Conservation (phyloP, 2,888 invertebrate genomes). For the Gnatocerus cornutus region DNA sequence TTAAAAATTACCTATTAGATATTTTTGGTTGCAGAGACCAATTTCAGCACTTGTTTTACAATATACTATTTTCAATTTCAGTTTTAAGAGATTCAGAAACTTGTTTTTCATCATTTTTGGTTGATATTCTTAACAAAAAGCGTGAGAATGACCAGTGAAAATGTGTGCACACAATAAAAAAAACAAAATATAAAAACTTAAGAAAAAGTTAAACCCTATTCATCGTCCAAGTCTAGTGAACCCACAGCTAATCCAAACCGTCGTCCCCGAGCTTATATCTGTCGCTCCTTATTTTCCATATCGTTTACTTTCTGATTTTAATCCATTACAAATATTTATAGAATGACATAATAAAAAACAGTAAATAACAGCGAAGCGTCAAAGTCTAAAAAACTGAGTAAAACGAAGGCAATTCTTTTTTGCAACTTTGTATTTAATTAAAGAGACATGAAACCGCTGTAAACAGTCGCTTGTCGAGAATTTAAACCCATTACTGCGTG, state of each 20-base stretch:
- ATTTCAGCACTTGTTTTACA: too few species aligned
- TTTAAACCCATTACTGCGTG: conserved; percentile 51
- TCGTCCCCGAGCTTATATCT: conserved; percentile 31
- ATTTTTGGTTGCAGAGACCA: too few species aligned
- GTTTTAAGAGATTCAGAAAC: too few species aligned
- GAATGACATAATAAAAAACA: neutral
- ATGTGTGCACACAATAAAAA: too few species aligned
- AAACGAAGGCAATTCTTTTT: neutral
- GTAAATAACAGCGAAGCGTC: neutral
- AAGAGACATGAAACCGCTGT: conserved; percentile 44
- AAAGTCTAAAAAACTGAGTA: neutral
- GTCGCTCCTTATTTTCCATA: conserved; percentile 35
- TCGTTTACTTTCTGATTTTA: conserved; percentile 11
- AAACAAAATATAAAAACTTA: too few species aligned
- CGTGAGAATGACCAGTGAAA: too few species aligned
- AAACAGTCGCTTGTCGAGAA: conserved; percentile 48
- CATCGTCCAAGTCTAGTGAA: conserved; percentile 5
- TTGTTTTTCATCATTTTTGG: too few species aligned
- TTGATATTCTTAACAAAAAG: too few species aligned
- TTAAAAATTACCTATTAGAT: too few species aligned
- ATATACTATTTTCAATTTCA: too few species aligned
- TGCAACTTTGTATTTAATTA: conserved; percentile 14
- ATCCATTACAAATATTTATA: conserved; percentile 28
- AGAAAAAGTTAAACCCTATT: neutral
- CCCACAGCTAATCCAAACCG: conserved; percentile 26